A percentile compares a stretch with the other conserved stretches of the same genome.
Evolutionary conservation across 2,888 invertebrate species (phyloP).

Genomic region (Pseudolycoriella hygida): DNA sequence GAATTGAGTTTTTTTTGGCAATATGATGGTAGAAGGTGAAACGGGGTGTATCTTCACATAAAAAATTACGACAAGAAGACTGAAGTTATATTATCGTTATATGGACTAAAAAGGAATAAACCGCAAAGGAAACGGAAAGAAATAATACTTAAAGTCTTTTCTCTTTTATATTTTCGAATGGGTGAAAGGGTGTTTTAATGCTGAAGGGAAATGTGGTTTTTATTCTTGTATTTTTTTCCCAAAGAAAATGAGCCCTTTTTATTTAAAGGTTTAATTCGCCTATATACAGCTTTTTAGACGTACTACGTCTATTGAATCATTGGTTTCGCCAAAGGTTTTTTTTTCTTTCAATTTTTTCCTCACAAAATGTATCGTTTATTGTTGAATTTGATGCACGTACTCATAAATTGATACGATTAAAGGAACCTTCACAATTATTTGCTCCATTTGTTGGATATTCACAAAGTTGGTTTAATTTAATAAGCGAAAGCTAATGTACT

Average conservation of each 20-base stretch:
- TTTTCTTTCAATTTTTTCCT: no score
- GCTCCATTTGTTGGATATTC: no score
- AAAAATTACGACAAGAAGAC: neutral
- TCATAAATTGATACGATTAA: no score
- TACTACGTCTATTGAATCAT: no score
- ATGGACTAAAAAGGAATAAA: neutral
- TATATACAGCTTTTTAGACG: no score
- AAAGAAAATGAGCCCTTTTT: neutral
- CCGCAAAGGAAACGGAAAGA: slow-evolving; percentile 1
- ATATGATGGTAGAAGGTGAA: neutral
- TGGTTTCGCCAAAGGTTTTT: no score
- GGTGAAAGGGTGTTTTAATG: slow-evolving; percentile 1
- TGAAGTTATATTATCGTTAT: neutral
- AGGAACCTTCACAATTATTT: no score
- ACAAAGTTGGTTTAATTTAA: no score
- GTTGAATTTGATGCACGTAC: no score
- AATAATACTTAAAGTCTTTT: slow-evolving; percentile 1
- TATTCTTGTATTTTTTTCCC: neutral
- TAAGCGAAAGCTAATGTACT: no score
- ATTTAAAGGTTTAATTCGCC: neutral
- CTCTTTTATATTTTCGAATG: neutral
- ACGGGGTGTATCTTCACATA: neutral
- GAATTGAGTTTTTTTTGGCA: no score
- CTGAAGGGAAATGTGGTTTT: slow-evolving; percentile 1
- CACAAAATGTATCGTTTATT: no score